Percentiles rank a stretch among this genome's conserved stretches.
Evolutionary conservation across 2,113 vertebrate species (phyloP).

Genomic region (Sapajus apella): DNA sequence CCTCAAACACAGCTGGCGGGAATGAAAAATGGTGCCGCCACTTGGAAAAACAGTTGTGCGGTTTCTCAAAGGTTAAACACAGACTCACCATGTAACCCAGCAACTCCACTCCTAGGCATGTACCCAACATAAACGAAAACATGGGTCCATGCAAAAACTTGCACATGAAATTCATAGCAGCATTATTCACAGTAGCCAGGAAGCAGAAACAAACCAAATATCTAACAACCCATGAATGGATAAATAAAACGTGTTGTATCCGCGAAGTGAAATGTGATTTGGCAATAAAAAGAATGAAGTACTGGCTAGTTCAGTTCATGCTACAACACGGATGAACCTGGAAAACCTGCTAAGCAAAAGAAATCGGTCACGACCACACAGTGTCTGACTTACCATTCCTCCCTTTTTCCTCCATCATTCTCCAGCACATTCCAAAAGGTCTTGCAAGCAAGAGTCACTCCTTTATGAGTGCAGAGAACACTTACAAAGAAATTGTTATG

Average conservation of each 20-base stretch:
- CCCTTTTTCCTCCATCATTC: neutral
- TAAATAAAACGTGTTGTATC: neutral
- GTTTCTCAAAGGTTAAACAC: neutral
- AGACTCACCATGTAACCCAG: neutral
- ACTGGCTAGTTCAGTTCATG: too few relatives aligned
- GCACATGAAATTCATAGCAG: neutral
- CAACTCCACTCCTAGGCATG: neutral
- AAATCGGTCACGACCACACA: neutral
- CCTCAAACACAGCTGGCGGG: neutral
- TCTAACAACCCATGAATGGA: neutral
- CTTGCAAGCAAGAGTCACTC: neutral
- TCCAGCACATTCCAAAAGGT: neutral
- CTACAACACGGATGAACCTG: neutral
- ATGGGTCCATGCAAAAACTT: neutral
- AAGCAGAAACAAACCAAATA: neutral
- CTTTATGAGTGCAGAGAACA: neutral
- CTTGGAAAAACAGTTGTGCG: neutral
- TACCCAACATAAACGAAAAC: neutral
- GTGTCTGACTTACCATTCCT: neutral
- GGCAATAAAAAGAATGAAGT: neutral
- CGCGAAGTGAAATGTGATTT: neutral
- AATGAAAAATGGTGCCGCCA: neutral
- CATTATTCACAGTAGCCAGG: neutral
- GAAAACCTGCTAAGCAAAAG: constrained; percentile 1
- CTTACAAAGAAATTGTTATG: neutral